These are phyloP conservation scores for Cebidichthys violaceus DNA, from an alignment of 2,113 vertebrate species.

Conservation along the genomic window DNA sequence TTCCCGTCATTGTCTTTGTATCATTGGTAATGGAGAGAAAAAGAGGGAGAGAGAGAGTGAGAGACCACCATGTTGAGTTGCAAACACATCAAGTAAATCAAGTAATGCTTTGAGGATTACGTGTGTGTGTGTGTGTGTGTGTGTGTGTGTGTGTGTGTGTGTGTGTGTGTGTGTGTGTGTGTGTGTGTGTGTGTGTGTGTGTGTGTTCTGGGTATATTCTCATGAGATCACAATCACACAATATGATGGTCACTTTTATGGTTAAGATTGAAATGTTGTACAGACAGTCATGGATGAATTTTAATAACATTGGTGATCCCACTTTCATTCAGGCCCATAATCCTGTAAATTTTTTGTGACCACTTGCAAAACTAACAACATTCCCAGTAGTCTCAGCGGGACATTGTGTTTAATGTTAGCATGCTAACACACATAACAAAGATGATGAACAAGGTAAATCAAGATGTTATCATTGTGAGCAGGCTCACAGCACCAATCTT, in stretches of 20 bases:
- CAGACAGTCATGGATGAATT: background rate
- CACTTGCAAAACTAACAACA: background rate
- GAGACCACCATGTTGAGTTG: conserved; percentile 7
- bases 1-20: conserved; percentile 37
- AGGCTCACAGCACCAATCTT: background rate
- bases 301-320: background rate
- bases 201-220: conserved; percentile 5
- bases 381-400: background rate
- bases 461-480: background rate
- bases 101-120: conserved; percentile 26
- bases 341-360: no score
- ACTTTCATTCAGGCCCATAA: background rate
- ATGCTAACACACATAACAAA: background rate
- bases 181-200: conserved; percentile 11
- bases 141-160: conserved; percentile 11
- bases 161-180: conserved; percentile 5
- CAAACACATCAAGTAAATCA: conserved; percentile 53
- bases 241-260: background rate
- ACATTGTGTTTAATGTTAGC: background rate
- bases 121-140: conserved; percentile 10
- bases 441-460: background rate
- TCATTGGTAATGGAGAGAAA: conserved; percentile 18
- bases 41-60: conserved; percentile 5
- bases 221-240: background rate
- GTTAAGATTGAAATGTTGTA: background rate